Percentiles rank a stretch among this genome's conserved stretches.
Conservation (phyloP, 2,113 vertebrate species). For the Falco punctatus region DNA sequence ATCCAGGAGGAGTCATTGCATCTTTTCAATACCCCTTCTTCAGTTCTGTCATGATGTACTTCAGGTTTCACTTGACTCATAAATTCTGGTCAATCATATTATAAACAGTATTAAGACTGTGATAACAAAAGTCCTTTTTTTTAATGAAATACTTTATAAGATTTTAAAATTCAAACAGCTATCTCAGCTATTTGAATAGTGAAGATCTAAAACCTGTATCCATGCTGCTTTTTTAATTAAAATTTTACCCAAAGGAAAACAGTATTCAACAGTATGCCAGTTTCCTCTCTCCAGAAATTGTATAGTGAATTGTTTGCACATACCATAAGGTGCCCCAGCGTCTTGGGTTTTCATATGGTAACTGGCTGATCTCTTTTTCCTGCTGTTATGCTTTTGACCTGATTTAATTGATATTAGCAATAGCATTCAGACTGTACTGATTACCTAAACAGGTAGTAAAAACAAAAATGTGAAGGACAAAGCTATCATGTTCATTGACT, state of each 20-base stretch:
- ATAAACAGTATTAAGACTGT: slow-evolving; percentile 52
- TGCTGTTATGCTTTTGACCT: slow-evolving; percentile 77
- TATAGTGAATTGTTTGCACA: slow-evolving; percentile 80
- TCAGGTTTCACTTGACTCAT: background rate
- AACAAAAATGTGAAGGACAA: slow-evolving; percentile 29
- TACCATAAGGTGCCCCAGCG: slow-evolving; percentile 77
- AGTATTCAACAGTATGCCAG: slow-evolving; percentile 79
- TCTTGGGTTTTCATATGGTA: slow-evolving; percentile 77
- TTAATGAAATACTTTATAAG: slow-evolving; percentile 29
- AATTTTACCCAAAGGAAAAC: slow-evolving; percentile 84
- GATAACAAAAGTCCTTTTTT: slow-evolving; percentile 37
- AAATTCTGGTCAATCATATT: background rate
- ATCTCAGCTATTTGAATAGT: slow-evolving; percentile 76
- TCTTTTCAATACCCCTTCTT: background rate
- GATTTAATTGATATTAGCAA: slow-evolving; percentile 77
- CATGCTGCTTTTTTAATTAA: slow-evolving; percentile 86
- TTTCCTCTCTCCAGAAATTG: slow-evolving; percentile 80
- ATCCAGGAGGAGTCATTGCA: background rate
- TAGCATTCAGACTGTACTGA: slow-evolving; percentile 56
- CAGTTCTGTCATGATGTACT: background rate
- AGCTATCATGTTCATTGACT: slow-evolving; percentile 12
- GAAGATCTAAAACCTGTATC: slow-evolving; percentile 77
- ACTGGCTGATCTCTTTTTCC: slow-evolving; percentile 70
- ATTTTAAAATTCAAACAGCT: slow-evolving; percentile 79
- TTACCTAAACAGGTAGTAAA: slow-evolving; percentile 72